Evolutionary conservation across 2,113 vertebrate species (phyloP).

Genomic region (Pristiophorus japonicus): DNA sequence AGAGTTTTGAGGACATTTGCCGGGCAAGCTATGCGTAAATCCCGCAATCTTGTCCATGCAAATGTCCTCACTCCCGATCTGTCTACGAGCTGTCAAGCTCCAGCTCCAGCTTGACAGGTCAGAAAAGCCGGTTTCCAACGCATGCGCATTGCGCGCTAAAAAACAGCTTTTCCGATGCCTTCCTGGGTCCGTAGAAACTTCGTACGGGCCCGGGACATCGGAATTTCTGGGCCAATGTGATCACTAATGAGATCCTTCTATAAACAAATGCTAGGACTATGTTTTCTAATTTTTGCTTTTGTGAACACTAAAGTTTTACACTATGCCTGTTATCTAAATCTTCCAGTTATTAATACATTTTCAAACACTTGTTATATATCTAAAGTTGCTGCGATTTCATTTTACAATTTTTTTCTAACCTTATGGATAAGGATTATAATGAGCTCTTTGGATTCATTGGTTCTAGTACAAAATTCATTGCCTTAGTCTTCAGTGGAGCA

Average conservation of each 20-base stretch:
- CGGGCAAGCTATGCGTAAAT: too few species aligned
- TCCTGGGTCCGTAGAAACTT: too few species aligned
- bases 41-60: too few species aligned
- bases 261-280: background rate
- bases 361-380: background rate
- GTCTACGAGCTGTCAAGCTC: too few species aligned
- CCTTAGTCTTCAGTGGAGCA: background rate
- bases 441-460: background rate
- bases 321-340: background rate
- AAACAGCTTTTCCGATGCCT: too few species aligned
- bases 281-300: background rate
- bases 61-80: too few species aligned
- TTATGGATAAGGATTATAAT: background rate
- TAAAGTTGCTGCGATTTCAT: background rate
- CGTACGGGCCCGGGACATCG: too few species aligned
- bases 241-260: background rate
- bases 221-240: too few species aligned
- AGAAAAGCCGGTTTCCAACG: too few species aligned
- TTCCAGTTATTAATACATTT: background rate
- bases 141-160: too few species aligned
- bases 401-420: background rate
- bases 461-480: background rate
- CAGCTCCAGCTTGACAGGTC: too few species aligned
- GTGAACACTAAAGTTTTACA: background rate
- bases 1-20: too few species aligned